Evolutionary conservation across 64 coral and sea anemone species (phyloP).

Genomic region (Dendronephthya gigantea): DNA sequence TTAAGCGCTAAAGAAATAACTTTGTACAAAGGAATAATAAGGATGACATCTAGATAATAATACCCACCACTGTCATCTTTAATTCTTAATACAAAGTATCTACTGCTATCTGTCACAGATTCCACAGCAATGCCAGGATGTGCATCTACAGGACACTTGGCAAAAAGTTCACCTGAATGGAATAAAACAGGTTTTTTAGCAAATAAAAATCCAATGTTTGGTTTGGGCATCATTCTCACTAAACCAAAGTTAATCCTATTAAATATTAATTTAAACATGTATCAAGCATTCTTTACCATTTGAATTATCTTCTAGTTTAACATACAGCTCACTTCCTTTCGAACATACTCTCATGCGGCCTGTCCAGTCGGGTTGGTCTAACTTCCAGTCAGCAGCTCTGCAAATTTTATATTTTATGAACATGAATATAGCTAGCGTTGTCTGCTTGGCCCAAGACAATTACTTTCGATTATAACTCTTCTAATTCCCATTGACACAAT

Average conservation of each 20-base stretch:
- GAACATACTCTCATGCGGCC: slow-evolving; percentile 83
- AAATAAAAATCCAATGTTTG: background rate
- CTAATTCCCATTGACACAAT: no score
- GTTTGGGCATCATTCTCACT: no score
- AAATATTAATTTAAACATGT: no score
- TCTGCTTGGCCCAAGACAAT: no score
- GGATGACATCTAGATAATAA: no score
- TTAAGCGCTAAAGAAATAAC: no score
- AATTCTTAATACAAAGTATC: slow-evolving; percentile 98
- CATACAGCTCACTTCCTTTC: slow-evolving; percentile 74
- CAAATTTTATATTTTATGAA: background rate
- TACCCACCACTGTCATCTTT: slow-evolving; percentile 78
- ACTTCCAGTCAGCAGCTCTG: slow-evolving; percentile 97
- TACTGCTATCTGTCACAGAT: slow-evolving; percentile 79
- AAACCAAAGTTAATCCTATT: no score
- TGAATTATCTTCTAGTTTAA: slow-evolving; percentile 93
- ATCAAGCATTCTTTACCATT: slow-evolving; percentile 43
- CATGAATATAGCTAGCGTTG: no score
- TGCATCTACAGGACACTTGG: slow-evolving; percentile 89
- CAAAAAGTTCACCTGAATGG: slow-evolving; percentile 79
- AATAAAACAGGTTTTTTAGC: background rate
- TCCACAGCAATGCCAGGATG: slow-evolving; percentile 90
- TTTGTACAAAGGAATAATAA: no score
- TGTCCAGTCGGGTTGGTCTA: slow-evolving; percentile 92
- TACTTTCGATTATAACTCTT: no score